Base-by-base conservation (phyloP, 2,113 vertebrate species). In the Eurypyga helias region DNA sequence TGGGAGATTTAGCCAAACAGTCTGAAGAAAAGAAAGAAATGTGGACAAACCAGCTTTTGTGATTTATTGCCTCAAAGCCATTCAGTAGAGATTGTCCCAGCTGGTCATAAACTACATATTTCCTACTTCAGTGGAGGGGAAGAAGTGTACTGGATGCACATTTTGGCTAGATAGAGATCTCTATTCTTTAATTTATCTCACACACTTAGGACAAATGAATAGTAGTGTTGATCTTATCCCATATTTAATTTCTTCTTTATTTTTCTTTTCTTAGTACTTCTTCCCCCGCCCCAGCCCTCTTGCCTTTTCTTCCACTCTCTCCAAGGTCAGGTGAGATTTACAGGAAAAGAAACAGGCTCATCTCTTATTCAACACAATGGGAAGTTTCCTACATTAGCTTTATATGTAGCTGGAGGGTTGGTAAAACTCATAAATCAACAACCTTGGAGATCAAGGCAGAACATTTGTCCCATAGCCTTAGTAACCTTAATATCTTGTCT, bases 21-120 rank as follows among this genome's bases (percentile, higher is more conserved):
- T 62, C 55, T 84, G 94, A 98, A 97, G 98, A 98, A 98, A 98
- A 96, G 88, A 95, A 97, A 98, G 97, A 97, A 98, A 98, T 98
- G 98, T 91, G 96, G 98, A 96, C 96, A 96, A 98, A 98, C 98
- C 97, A 98, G 98, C 97, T 98, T 94, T 86, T 84, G 61, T 97
- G 95, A 98, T 97, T 98, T 98, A 98, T 96, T 96, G 88, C 95
- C 93, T 94, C 79, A 94, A 94, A 97, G 97, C 94, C 91, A 96
- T 94, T 98, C 95, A 97, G 69, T 90, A 97, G 86, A 97, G 83
- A 90, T 98, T 98, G 97, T 95, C 97, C 90, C 94, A 87, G 48
- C 94, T 97, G 93, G 94, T 93, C 93, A 96, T 87, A 95, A 90
- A 70, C 93, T 83, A 93, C 97, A 96, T 86, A 76, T 86, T 98